Evolutionary conservation across 1,140 invertebrate species (phyloP).

Genomic region (Drosophila pachea): DNA sequence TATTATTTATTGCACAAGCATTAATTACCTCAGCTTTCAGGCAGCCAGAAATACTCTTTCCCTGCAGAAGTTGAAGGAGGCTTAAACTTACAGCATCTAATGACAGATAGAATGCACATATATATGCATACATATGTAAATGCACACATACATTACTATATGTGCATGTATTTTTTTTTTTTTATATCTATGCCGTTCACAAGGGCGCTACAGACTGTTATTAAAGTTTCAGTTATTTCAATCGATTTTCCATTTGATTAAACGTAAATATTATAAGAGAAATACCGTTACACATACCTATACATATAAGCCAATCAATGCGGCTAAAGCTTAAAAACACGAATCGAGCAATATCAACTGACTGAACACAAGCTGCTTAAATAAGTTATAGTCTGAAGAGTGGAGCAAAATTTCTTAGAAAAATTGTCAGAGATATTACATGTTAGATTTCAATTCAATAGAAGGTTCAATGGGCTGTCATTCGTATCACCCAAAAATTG

Average conservation of each 20-base stretch:
- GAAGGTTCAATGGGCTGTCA: not conserved
- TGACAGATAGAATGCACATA: constrained; percentile 5
- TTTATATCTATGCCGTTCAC: constrained; percentile 10
- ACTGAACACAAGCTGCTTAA: not conserved
- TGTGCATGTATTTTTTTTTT: not conserved
- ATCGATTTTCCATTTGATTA: constrained; percentile 77
- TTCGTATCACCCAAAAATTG: constrained; percentile 43
- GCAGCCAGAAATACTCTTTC: no score
- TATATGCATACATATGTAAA: not conserved
- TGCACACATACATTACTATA: not conserved
- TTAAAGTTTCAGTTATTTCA: constrained; percentile 69
- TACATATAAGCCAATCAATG: constrained; percentile 7
- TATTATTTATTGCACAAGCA: no score
- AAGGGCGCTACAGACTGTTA: constrained; percentile 45
- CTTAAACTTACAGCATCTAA: constrained; percentile 33
- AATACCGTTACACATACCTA: constrained; percentile 20
- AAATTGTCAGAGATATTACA: not conserved
- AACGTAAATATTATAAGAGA: constrained; percentile 71
- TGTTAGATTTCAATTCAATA: not conserved
- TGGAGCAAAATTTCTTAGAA: no score
- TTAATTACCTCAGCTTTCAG: no score
- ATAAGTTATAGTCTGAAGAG: no score
- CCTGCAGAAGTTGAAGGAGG: no score
- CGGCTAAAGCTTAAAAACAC: not conserved
- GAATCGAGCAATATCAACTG: not conserved